Evolutionary conservation across 1,140 invertebrate species (phyloP), one percentile per base, ranked within the genome.

Genomic region (Ceratina australensis): DNA sequence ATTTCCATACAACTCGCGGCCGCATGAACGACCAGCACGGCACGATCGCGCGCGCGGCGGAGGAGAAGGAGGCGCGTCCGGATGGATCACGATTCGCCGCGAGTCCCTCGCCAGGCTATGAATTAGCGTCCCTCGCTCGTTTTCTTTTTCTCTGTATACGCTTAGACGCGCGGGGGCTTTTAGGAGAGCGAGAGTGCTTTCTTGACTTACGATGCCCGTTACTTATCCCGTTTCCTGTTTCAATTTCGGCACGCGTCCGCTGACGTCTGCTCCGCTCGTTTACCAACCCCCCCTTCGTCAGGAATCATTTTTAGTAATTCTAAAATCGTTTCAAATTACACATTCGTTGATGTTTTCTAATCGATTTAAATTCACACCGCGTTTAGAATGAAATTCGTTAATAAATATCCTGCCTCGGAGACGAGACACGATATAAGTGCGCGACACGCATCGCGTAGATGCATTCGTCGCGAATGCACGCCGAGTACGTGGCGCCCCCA

Each of bases 141-240:
- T 77, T 80, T 69, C 84, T 77, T 78, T 84, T 80, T 42, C 47
- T 64, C 60, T 67, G 20, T 49, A 22, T 8, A 26, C 49, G 15
- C 12, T 22, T 24, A 67, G 47, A 24, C 59, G 26, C 22, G 24
- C n/a, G 63, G 54, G 24, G 26, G 80, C 83, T 86, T 86, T 86
- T 84, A 86, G 81, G 33, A 54, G 52, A 65, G 56, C 78, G 72
- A 56, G 79, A 84, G 82, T 82, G 85, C 81, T 87, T 77, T 59
- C 79, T 82, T 82, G 86, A 87, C 84, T 86, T 87, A 86, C 82
- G 85, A 87, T 81, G 73, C 61, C 52, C 67, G 78, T 69, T 77
- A 78, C 63, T 79, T 72, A 80, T 66, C 61, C 42, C 65, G 72
- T 87, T 87, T 87, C 83, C 85, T 84, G 83, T 80, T 85, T 81